These are phyloP conservation scores for Diachasma alloeum DNA, from an alignment of 1,140 invertebrate species.

Conservation along the genomic window DNA sequence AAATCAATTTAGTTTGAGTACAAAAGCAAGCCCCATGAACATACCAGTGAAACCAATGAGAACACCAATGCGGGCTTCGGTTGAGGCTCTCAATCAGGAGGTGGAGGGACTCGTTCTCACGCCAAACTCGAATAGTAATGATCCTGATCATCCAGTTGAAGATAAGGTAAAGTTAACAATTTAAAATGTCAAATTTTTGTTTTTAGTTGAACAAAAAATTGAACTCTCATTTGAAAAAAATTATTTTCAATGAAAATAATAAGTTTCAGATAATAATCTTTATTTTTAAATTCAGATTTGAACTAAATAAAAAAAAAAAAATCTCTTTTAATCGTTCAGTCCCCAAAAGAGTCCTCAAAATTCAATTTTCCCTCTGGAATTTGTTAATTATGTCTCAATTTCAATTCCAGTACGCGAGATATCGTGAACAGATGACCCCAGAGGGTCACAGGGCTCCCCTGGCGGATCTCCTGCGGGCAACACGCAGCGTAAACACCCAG, in stretches of 20 bases:
- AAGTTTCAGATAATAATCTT: too few relatives aligned
- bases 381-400: neutral
- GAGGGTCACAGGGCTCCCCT: slow-evolving; percentile 86
- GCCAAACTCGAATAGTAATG: slow-evolving; percentile 54
- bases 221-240: too few relatives aligned
- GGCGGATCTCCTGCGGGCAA: slow-evolving; percentile 76
- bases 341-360: neutral
- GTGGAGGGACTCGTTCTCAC: slow-evolving; percentile 78
- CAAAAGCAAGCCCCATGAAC: slow-evolving; percentile 69
- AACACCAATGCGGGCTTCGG: slow-evolving; percentile 80
- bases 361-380: neutral
- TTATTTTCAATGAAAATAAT: too few relatives aligned
- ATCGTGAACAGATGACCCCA: slow-evolving; percentile 71
- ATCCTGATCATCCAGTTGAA: slow-evolving; percentile 58
- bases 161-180: slow-evolving; percentile 51
- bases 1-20: slow-evolving; percentile 62
- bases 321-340: neutral
- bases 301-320: too few relatives aligned
- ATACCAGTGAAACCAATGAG: slow-evolving; percentile 69
- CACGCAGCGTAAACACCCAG: slow-evolving; percentile 83
- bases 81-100: slow-evolving; percentile 86
- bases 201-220: neutral
- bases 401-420: slow-evolving; percentile 55
- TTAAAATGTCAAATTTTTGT: too few relatives aligned
- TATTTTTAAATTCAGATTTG: too few relatives aligned